Base-by-base conservation (phyloP, 2,888 invertebrate species). In the Cheilosia variabilis region DNA sequence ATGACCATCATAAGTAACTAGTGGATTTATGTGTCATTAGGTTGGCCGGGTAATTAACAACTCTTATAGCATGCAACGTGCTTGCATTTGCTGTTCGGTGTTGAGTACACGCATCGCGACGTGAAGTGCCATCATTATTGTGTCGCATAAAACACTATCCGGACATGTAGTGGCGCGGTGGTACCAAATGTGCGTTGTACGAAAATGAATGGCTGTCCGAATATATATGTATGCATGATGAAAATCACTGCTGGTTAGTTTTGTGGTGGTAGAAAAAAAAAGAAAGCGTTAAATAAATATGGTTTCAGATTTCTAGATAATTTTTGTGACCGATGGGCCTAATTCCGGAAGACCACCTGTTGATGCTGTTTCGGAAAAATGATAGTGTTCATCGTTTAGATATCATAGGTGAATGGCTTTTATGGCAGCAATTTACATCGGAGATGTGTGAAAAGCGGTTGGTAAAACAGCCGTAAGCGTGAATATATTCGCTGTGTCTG, bases 11-110 rank as follows among this genome's bases (percentile, higher is more conserved):
- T 82, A 50, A 50, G 72, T 62, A 60, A 52, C 57, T 63, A 5
- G 57, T 57, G 45, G 63, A 73, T 63, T 78, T 83, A 78, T 79
- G 69, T 63, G 83, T 83, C 83, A 79, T 83, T 83, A 79, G 73
- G 72, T 63, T 73, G 55, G 41, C 24, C 22, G 19, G 24, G 66
- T 78, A 78, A 83, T 72, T 83, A 83, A 66, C 62, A 72, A 43
- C 72, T 45, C 69, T 53, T 60, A 15, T n/a, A 60, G 37, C 82
- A 77, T 82, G 82, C 71, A 82, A 55, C 52, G 52, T 57, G 57
- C 34, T 34, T 69, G 75, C 80, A 68, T 57, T 22, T 47, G 45
- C 7, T 55, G n/a, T 15, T 45, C 13, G 19, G 3, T 47, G 15
- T 24, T 43, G 34, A 45, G 47, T 71, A 58, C 69, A 81, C 47